These are phyloP conservation scores for Zosterops hypoxanthus DNA, from an alignment of 2,113 vertebrate species.

Conservation along the genomic window DNA sequence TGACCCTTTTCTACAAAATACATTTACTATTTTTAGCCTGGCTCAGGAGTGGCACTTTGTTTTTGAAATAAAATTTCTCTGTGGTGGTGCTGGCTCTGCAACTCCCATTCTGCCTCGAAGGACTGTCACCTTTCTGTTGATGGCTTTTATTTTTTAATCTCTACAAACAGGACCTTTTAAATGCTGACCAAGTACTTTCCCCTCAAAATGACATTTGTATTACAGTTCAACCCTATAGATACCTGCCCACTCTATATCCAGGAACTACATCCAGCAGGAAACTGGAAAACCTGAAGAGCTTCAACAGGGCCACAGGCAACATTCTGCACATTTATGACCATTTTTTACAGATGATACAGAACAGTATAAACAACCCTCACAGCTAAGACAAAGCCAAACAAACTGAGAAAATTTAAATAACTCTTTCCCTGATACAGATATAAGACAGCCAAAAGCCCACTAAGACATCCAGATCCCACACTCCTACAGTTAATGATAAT, in stretches of 20 bases:
- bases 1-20: background rate
- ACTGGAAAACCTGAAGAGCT: background rate
- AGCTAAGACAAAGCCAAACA: background rate
- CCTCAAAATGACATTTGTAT: background rate
- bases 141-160: background rate
- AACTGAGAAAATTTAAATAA: background rate
- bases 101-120: background rate
- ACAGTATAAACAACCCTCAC: background rate
- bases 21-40: background rate
- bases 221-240: background rate
- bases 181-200: background rate
- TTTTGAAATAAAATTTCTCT: background rate
- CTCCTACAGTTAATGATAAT: background rate
- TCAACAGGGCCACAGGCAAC: too few relatives aligned
- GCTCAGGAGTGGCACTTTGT: background rate
- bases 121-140: background rate
- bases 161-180: background rate
- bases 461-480: background rate
- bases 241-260: background rate
- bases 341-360: background rate
- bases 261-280: background rate
- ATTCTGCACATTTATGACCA: background rate
- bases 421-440: background rate
- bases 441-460: background rate
- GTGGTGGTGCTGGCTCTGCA: background rate